Evolutionary conservation across 2,113 vertebrate genomes (phyloP).

Genomic region (Oostethus manadensis): DNA sequence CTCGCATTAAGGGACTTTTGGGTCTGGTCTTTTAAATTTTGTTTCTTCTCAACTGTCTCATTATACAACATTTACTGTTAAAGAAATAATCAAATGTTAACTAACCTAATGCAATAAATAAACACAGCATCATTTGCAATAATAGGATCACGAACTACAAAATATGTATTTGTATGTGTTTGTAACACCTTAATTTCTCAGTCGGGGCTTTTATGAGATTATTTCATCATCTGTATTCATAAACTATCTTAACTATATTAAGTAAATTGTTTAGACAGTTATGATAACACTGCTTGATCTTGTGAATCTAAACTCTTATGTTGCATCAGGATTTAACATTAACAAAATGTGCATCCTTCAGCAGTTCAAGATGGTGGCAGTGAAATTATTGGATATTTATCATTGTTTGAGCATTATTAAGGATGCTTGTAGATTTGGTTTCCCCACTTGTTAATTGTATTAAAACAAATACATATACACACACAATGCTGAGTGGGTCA

Average conservation of each 20-base stretch:
- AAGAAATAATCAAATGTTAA: conserved; percentile 14
- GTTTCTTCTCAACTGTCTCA: neutral
- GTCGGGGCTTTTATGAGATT: neutral
- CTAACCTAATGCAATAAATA: neutral
- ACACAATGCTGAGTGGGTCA: too few species aligned
- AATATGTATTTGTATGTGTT: too few species aligned
- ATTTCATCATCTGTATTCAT: too few species aligned
- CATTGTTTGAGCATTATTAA: too few species aligned
- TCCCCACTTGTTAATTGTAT: too few species aligned
- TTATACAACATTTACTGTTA: neutral
- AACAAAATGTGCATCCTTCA: neutral
- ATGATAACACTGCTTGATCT: too few species aligned
- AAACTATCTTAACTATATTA: neutral
- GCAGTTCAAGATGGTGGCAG: too few species aligned
- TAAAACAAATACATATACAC: too few species aligned
- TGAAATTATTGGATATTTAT: too few species aligned
- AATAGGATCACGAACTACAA: neutral
- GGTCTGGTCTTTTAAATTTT: conserved; percentile 10
- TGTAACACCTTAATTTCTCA: neutral
- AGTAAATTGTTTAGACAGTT: too few species aligned
- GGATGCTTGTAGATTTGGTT: too few species aligned
- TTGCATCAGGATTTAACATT: neutral
- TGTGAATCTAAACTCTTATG: neutral
- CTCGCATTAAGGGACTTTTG: conserved; percentile 35
- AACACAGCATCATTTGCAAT: neutral